phyloP scores from a whole-genome alignment of 2,797 vertebrate species.

The Lithobates sylvaticus region DNA sequence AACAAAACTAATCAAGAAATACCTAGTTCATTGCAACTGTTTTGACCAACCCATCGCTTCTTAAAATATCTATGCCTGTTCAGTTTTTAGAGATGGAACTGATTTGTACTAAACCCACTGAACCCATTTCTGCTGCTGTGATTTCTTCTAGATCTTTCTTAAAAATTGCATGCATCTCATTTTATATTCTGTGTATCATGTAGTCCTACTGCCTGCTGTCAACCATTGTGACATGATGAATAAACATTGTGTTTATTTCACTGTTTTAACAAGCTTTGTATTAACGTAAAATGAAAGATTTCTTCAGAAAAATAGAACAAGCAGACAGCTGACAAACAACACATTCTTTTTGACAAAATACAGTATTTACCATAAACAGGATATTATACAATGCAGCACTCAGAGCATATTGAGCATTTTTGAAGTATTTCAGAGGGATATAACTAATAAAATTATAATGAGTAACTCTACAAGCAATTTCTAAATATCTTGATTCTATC shows the following conservation, averaged over 20 bases:
- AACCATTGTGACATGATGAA: slow-evolving; percentile 50
- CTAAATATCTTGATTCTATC: neutral
- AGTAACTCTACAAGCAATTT: neutral
- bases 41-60: neutral
- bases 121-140: neutral
- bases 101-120: neutral
- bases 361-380: slow-evolving; percentile 21
- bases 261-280: slow-evolving; percentile 53
- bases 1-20: neutral
- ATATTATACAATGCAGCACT: slow-evolving; percentile 36
- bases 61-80: neutral
- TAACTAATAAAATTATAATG: slow-evolving; percentile 4
- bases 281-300: slow-evolving; percentile 48
- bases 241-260: slow-evolving; percentile 57
- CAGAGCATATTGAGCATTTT: slow-evolving; percentile 1
- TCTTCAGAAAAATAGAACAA: slow-evolving; percentile 17
- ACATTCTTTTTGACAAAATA: slow-evolving; percentile 36
- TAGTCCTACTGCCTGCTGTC: slow-evolving; percentile 52
- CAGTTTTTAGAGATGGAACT: neutral
- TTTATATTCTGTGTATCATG: slow-evolving; percentile 50
- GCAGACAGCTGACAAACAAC: slow-evolving; percentile 33
- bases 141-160: slow-evolving; percentile 26
- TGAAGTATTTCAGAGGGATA: slow-evolving; percentile 1
- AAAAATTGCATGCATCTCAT: slow-evolving; percentile 33
- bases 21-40: neutral